Percentiles rank a stretch among this genome's conserved stretches.
Conservation (phyloP, 2,797 vertebrate genomes). For the Crypturellus tataupa region DNA sequence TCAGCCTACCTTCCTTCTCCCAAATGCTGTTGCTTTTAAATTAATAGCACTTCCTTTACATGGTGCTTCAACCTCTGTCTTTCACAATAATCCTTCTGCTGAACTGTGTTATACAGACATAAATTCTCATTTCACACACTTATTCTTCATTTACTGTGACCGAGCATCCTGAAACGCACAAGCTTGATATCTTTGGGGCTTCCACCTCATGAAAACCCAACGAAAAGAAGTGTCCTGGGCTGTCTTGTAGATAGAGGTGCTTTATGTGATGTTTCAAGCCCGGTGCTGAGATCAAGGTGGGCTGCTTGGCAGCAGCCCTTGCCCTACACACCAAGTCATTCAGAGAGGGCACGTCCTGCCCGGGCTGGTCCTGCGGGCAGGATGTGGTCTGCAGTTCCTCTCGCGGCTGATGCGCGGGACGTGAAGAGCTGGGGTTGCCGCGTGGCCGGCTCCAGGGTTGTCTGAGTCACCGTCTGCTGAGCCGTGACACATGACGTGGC, state of each 20-base stretch:
- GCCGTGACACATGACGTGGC: neutral
- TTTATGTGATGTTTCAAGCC: neutral
- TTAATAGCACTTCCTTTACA: neutral
- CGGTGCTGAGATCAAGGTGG: neutral
- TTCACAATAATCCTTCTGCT: neutral
- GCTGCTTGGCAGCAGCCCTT: neutral
- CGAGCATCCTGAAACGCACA: neutral
- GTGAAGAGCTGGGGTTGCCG: neutral
- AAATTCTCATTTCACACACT: neutral
- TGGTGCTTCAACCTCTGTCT: neutral
- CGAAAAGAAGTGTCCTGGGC: neutral
- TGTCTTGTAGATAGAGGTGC: neutral
- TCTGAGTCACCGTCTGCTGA: neutral
- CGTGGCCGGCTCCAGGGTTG: neutral
- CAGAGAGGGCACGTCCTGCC: neutral
- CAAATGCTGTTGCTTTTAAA: neutral
- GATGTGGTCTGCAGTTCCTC: neutral
- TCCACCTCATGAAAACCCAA: neutral
- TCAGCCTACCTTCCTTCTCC: neutral
- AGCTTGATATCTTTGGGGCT: neutral
- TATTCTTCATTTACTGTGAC: neutral
- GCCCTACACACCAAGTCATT: neutral
- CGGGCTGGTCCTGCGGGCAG: accelerated
- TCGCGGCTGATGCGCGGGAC: neutral
- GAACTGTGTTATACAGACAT: accelerated